Conservation (phyloP, 2,113 vertebrate genomes). For the Oophaga pumilio region DNA sequence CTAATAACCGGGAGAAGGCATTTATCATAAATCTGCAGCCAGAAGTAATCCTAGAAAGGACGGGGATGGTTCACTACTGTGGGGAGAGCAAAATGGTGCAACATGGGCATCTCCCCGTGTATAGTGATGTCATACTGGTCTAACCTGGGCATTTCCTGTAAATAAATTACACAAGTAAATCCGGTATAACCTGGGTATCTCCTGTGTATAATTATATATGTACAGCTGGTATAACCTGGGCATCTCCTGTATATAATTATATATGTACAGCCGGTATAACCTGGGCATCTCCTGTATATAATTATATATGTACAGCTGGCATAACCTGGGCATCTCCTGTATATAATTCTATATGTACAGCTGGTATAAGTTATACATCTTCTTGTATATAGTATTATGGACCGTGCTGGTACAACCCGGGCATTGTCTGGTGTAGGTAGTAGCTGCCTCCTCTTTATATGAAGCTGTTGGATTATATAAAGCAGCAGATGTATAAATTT, state of each 20-base stretch:
- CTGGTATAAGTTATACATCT: not conserved
- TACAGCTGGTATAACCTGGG: not conserved
- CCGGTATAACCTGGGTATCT: not conserved
- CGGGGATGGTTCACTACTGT: too few species aligned
- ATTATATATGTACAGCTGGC: not conserved
- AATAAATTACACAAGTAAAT: not conserved
- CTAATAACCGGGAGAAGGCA: not conserved
- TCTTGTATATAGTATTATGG: not conserved
- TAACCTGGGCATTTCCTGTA: not conserved
- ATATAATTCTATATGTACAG: conserved; percentile 10
- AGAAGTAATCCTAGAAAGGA: not conserved
- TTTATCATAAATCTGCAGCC: not conserved
- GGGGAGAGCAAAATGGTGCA: not conserved
- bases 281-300: not conserved
- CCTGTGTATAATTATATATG: not conserved
- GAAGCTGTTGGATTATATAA: not conserved
- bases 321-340: not conserved
- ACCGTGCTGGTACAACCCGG: not conserved
- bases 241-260: not conserved
- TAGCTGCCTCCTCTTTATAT: not conserved
- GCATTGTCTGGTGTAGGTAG: not conserved
- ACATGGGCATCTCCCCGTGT: not conserved
- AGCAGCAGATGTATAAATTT: conserved; percentile 5
- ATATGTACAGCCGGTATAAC: not conserved
- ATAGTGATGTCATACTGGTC: not conserved